Percentiles rank a stretch among this genome's conserved stretches.
Evolutionary conservation across 64 coral and sea anemone genomes (phyloP).

Genomic region (Orbicella faveolata): DNA sequence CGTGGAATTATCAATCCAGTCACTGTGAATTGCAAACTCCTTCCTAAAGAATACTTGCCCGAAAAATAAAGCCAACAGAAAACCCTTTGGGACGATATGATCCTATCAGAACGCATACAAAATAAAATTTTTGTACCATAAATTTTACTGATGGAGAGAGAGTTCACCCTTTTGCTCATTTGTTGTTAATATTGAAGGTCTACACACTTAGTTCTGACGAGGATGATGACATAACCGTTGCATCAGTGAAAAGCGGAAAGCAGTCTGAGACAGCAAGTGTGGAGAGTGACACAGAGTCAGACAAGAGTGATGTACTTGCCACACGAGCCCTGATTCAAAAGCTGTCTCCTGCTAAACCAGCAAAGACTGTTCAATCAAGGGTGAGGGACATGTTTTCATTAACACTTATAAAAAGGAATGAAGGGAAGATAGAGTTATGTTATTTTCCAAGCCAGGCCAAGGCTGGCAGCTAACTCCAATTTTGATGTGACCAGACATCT

Average conservation of each 20-base stretch:
- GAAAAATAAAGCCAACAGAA: too few species aligned
- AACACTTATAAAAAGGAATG: neutral
- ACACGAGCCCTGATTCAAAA: conserved; percentile 60
- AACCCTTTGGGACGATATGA: too few species aligned
- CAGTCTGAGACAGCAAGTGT: neutral
- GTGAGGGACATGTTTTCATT: neutral
- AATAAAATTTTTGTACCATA: too few species aligned
- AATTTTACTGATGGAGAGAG: too few species aligned
- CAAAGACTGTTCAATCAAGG: neutral
- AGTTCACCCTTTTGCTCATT: neutral
- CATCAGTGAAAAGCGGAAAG: neutral
- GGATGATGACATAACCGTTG: conserved; percentile 8
- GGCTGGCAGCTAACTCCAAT: neutral
- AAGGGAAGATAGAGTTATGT: too few species aligned
- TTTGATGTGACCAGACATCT: too few species aligned
- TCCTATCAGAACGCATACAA: too few species aligned
- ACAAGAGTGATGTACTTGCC: conserved; percentile 50
- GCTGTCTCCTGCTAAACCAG: conserved; percentile 50
- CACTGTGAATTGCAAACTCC: too few species aligned
- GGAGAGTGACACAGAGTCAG: conserved; percentile 6
- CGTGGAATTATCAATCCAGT: too few species aligned
- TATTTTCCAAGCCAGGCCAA: neutral
- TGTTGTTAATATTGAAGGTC: neutral
- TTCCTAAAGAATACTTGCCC: too few species aligned
- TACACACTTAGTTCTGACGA: conserved; percentile 23